Evolutionary conservation across 2,797 vertebrate species (phyloP).

Genomic region (Cossypha heuglini): DNA sequence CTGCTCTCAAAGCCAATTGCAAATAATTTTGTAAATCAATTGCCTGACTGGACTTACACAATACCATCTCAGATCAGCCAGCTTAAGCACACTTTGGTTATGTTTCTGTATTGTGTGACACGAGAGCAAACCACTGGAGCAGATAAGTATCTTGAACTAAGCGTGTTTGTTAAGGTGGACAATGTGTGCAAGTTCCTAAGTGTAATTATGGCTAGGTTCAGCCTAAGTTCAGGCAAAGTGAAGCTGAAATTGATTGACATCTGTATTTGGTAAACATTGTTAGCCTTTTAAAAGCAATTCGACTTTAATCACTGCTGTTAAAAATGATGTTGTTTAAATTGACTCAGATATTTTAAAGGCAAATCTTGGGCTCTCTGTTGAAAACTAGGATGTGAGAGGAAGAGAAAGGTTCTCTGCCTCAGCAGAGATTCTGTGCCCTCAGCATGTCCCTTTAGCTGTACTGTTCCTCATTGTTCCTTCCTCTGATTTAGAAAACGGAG

Average conservation of each 20-base stretch:
- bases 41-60: slow-evolving; percentile 17
- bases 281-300: background rate
- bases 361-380: background rate
- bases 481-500: background rate
- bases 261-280: background rate
- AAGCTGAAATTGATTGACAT: background rate
- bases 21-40: background rate
- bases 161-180: background rate
- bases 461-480: background rate
- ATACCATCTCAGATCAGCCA: background rate
- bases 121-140: background rate
- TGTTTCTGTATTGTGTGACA: background rate
- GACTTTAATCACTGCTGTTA: background rate
- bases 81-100: background rate
- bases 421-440: background rate
- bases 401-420: background rate
- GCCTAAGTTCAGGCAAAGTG: background rate
- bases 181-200: background rate
- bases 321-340: background rate
- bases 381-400: background rate
- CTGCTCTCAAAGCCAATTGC: slow-evolving; percentile 15
- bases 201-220: background rate
- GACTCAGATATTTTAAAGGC: background rate
- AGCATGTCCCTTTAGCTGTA: background rate
- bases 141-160: background rate